Evolutionary conservation across 2,797 vertebrate species (phyloP).

Genomic region (Siniperca undulata): DNA sequence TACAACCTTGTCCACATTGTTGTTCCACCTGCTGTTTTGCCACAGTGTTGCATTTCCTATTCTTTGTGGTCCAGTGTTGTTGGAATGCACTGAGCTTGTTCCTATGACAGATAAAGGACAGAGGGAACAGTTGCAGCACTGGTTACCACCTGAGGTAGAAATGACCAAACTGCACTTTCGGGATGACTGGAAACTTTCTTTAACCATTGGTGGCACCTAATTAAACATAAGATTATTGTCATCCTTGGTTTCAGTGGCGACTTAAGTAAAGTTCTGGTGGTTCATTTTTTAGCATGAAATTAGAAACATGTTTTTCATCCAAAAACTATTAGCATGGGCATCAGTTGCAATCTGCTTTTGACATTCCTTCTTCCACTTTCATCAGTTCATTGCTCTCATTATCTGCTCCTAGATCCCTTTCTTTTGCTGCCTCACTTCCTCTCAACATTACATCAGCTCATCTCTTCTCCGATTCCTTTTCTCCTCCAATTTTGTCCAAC

Average conservation of each 20-base stretch:
- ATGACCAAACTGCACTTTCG: too few species aligned
- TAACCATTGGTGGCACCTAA: neutral
- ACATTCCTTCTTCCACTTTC: slow-evolving; percentile 42
- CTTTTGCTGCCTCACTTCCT: slow-evolving; percentile 17
- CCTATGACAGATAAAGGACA: too few species aligned
- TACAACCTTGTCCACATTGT: neutral
- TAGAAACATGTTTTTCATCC: neutral
- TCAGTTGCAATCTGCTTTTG: slow-evolving; percentile 15
- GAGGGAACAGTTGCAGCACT: too few species aligned
- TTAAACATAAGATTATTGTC: neutral
- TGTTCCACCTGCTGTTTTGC: neutral
- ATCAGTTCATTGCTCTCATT: slow-evolving; percentile 47
- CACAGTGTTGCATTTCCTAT: neutral
- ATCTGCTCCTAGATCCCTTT: slow-evolving; percentile 22
- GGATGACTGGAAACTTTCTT: too few species aligned
- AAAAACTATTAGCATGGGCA: neutral
- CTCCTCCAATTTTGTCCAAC: slow-evolving; percentile 30
- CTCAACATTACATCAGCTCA: slow-evolving; percentile 46
- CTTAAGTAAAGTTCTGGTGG: neutral
- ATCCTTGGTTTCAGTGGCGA: neutral
- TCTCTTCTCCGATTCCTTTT: slow-evolving; percentile 5
- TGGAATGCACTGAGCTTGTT: too few species aligned
- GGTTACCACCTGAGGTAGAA: too few species aligned
- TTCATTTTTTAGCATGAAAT: neutral
- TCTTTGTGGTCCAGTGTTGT: too few species aligned